Evolutionary conservation across 2,888 invertebrate species (phyloP).

Genomic region (Drosophila picticornis): DNA sequence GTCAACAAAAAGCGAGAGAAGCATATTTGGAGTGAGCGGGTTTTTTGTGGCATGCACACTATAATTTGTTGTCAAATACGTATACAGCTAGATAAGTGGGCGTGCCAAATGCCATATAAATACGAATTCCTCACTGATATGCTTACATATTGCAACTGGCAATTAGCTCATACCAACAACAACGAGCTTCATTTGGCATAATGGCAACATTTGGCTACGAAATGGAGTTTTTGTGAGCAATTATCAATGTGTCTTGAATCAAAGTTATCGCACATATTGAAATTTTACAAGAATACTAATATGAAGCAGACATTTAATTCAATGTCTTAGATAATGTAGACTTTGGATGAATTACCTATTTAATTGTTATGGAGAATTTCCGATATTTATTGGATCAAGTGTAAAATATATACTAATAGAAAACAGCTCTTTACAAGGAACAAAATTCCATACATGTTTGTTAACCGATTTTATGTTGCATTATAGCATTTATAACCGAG

Average conservation of each 20-base stretch:
- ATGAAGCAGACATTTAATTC: not conserved
- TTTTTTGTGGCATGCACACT: constrained; percentile 57
- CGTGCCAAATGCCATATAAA: constrained; percentile 55
- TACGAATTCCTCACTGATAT: constrained; percentile 35
- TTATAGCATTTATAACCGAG: not conserved
- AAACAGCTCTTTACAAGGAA: not conserved
- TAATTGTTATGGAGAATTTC: not conserved
- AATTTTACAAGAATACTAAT: not conserved
- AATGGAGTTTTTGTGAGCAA: not conserved
- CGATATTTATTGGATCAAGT: not conserved
- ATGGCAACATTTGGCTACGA: constrained; percentile 36
- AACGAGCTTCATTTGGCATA: constrained; percentile 20
- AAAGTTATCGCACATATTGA: not conserved
- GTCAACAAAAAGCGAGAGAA: constrained; percentile 64
- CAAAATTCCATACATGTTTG: not conserved
- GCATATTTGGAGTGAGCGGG: constrained; percentile 70
- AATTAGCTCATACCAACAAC: constrained; percentile 39
- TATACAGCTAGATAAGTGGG: constrained; percentile 45
- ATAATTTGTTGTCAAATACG: constrained; percentile 53
- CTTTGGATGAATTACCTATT: not conserved
- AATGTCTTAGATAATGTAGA: not conserved
- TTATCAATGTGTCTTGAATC: not conserved
- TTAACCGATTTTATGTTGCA: not conserved
- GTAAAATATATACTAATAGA: not conserved
- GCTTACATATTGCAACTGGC: constrained; percentile 37